Percentiles rank a stretch among this genome's conserved stretches.
phyloP scores from a whole-genome alignment of 2,797 vertebrate species.

The Falco rusticolus region DNA sequence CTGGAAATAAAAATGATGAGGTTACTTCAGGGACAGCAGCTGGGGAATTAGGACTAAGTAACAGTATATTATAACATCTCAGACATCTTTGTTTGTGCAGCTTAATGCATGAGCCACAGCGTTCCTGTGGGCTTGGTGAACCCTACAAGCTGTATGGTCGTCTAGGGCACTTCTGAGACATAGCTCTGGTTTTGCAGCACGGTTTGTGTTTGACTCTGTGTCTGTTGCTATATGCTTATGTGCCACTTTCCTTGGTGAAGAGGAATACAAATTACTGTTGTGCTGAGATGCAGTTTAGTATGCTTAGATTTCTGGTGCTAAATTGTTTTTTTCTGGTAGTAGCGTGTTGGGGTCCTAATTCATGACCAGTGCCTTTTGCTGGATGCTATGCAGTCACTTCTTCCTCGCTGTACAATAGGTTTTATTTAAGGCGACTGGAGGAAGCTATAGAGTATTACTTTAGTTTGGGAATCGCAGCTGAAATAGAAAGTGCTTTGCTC shows the following conservation, averaged over 20 bases:
- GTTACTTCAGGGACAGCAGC: neutral
- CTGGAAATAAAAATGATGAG: neutral
- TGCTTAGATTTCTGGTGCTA: neutral
- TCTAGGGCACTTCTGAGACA: neutral
- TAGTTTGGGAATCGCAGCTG: neutral
- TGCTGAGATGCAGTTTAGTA: neutral
- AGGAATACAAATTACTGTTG: neutral
- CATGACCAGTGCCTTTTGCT: neutral
- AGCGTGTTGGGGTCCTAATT: neutral
- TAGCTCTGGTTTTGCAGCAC: neutral
- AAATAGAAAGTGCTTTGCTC: neutral
- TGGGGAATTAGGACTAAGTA: neutral
- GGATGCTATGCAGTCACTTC: neutral
- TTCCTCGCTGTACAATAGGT: neutral
- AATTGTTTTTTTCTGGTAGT: neutral
- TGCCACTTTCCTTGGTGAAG: neutral
- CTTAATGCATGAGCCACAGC: fast-evolving
- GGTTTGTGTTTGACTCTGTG: neutral
- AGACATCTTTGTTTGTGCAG: neutral
- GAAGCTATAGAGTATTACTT: neutral
- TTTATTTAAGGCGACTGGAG: neutral
- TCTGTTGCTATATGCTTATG: neutral
- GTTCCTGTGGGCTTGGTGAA: neutral
- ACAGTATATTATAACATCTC: neutral
- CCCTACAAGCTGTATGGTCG: neutral